Evolutionary conservation across 2,888 invertebrate species (phyloP), one percentile per base, ranked within the genome.

Genomic region (Pardosa pseudoannulata): DNA sequence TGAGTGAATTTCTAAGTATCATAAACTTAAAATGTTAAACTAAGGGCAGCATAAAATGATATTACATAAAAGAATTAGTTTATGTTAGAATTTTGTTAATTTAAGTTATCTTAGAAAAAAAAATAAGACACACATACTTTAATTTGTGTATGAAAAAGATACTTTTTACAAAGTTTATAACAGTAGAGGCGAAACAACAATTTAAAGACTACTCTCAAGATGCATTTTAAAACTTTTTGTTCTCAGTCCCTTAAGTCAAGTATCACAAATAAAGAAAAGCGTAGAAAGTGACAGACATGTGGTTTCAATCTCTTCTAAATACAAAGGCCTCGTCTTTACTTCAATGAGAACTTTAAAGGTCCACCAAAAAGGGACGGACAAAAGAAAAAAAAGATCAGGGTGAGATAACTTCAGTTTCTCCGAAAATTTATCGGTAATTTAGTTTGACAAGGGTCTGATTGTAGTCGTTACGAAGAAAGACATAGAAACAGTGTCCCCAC

Each of bases 381-480:
- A 32, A 56, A 36, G 32, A 32, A 36, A 32, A 32, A 36, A 32
- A 67, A 19, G 68, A 32, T 56, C 32, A 74, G 74, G 36, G 39
- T 31, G 32, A 36, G 67, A 74, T 74, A 75, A 70, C 70, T 72
- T 39, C n/a, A 76, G 72, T 46, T n/a, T 39, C 65, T 83, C 19
- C 31, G 71, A 36, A 83, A 76, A 83, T 76, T 83, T 83, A 83
- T 83, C 71, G 70, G 71, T 83, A 83, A 83, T 83, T 83, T 76
- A 76, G 82, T 83, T 83, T 76, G 82, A 83, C 82, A 83, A 71
- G 71, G 76, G 71, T 71, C 82, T 83, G 82, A 76, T 83, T 83
- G 82, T 76, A 83, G 82, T 83, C 76, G 50, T 83, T 83, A 72
- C 75, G 70, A 50, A 39, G 41, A 64, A 71, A 70, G 27, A 41